A percentile compares a stretch with the other conserved stretches of the same genome.
These are phyloP conservation scores for Accipiter minullus DNA, from an alignment of 2,797 vertebrate genomes.

Conservation along the genomic window DNA sequence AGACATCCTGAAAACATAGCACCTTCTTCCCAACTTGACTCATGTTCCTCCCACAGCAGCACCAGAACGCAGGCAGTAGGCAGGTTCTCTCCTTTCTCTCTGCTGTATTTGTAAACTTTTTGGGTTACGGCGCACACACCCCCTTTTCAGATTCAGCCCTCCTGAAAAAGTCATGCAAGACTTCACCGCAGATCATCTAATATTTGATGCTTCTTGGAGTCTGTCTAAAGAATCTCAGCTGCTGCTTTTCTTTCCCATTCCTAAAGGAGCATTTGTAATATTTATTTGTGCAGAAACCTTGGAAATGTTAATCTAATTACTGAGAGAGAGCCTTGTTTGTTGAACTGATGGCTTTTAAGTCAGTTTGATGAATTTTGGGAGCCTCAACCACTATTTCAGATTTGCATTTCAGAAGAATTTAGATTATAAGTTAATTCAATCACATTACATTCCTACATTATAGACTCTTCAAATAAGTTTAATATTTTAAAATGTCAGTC, in stretches of 20 bases:
- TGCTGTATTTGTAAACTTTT: not conserved
- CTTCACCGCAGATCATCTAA: not conserved
- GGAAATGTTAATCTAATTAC: not conserved
- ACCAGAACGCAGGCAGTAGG: not conserved
- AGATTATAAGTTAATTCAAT: not conserved
- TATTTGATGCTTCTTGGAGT: not conserved
- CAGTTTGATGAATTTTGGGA: not conserved
- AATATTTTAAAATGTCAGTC: not conserved
- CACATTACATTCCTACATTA: not conserved
- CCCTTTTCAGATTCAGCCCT: not conserved
- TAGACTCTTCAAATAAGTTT: not conserved
- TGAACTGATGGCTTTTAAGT: not conserved
- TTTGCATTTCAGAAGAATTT: conserved; percentile 11
- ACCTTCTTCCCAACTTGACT: not conserved
- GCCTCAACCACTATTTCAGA: not conserved
- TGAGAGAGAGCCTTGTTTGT: not conserved
- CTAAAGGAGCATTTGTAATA: not conserved
- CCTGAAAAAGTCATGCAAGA: not conserved
- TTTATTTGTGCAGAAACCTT: not conserved
- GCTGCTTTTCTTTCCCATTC: not conserved
- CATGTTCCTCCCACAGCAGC: accelerated
- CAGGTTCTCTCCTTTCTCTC: not conserved
- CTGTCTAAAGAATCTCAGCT: not conserved
- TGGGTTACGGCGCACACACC: accelerated
- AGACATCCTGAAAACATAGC: not conserved